Conservation (phyloP, 2,113 vertebrate species). For the Saimiri boliviensis region DNA sequence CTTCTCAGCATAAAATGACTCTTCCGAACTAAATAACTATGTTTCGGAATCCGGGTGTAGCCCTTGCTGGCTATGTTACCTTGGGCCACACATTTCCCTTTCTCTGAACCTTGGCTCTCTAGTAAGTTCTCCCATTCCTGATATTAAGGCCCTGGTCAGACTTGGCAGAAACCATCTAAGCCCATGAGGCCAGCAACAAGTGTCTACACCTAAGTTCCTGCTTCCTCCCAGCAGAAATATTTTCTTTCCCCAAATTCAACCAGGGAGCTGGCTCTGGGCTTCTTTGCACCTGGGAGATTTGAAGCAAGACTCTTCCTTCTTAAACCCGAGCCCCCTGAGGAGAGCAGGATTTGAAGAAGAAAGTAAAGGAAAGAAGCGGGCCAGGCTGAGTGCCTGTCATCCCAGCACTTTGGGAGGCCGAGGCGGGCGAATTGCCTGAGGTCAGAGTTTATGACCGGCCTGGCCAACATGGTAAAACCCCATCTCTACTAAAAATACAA, state of each 20-base stretch:
- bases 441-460: too few species aligned
- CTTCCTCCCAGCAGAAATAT: not conserved
- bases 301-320: not conserved
- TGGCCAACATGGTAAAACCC: too few species aligned
- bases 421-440: too few species aligned
- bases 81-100: not conserved
- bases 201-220: not conserved
- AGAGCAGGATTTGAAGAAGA: not conserved
- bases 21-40: not conserved
- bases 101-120: not conserved
- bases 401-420: too few species aligned
- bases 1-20: not conserved
- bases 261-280: not conserved
- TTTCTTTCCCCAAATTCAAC: not conserved
- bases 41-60: not conserved
- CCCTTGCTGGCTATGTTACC: not conserved
- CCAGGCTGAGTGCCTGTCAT: too few species aligned
- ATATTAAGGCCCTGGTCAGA: not conserved
- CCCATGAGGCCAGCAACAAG: not conserved
- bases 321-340: not conserved
- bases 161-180: not conserved
- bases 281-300: not conserved
- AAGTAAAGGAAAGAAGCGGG: not conserved
- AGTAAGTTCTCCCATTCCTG: not conserved
- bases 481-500: too few species aligned